Evolutionary conservation across 2,797 vertebrate genomes (phyloP).

Genomic region (Phaenicophaeus curvirostris): DNA sequence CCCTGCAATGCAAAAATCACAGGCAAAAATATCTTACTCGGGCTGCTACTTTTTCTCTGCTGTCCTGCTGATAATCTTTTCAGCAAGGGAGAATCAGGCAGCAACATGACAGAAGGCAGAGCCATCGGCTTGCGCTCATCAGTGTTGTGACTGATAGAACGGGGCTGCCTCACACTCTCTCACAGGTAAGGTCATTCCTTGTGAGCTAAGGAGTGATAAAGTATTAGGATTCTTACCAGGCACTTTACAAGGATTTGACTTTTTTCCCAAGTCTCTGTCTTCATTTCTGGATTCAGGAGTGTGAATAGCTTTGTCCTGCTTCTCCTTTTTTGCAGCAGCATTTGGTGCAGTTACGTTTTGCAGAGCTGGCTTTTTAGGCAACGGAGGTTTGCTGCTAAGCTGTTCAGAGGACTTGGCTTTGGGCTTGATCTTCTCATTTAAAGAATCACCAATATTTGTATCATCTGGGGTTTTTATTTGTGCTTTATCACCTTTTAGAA

Average conservation of each 20-base stretch:
- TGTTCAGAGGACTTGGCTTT: slow-evolving; percentile 72
- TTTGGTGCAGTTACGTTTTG: slow-evolving; percentile 60
- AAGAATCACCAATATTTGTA: slow-evolving; percentile 37
- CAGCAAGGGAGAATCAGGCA: neutral
- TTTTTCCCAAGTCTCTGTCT: slow-evolving; percentile 64
- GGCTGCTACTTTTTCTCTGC: neutral
- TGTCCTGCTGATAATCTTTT: neutral
- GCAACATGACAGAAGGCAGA: neutral
- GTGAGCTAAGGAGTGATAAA: neutral
- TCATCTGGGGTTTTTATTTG: slow-evolving; percentile 33
- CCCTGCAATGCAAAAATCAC: neutral
- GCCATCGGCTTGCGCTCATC: neutral
- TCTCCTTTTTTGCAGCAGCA: slow-evolving; percentile 37
- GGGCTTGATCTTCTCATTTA: slow-evolving; percentile 64
- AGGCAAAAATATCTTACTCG: neutral
- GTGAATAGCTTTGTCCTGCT: slow-evolving; percentile 57
- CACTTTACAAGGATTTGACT: slow-evolving; percentile 43
- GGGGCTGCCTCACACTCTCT: neutral
- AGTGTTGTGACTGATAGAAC: neutral
- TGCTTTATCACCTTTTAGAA: slow-evolving; percentile 63
- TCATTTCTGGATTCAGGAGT: slow-evolving; percentile 59
- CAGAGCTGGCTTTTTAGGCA: slow-evolving; percentile 76
- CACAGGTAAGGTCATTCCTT: neutral
- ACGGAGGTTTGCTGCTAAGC: slow-evolving; percentile 73
- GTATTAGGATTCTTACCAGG: slow-evolving; percentile 71